Base-by-base conservation (phyloP, 2,888 invertebrate genomes). In the Dysmachus trigonus region DNA sequence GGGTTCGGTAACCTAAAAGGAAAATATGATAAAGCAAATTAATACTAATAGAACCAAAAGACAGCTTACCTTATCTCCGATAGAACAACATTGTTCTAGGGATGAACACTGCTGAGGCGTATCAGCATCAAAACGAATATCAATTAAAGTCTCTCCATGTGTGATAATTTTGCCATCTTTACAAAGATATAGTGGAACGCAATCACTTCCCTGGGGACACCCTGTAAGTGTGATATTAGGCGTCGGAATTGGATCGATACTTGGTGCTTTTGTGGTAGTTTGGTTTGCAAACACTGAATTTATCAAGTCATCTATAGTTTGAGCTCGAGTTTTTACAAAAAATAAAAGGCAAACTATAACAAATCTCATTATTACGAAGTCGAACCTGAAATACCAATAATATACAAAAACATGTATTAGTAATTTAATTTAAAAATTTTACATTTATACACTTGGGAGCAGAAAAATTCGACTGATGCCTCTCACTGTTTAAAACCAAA, bases 151-250 rank as follows among this genome's bases (percentile, higher is more conserved):
- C 0, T 93, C 92, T 0, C 97, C 97, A 89, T 96, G 95, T 0
- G 93, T 94, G 85, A 95, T 95, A 15, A 97, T 93, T 0, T 94
- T 93, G 87, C 94, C 94, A 86, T 93, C 92, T 51, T 94, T 93
- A 89, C 97, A 97, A 13, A 96, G 93, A 90, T 96, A 97, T 89
- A 95, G 96, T 0, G 95, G 94, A 0, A 97, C 96, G 90, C 97
- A 97, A 82, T 94, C 94, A 38, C 96, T 97, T 0, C 91, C 90
- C 4, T 85, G 2, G 0, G 90, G 90, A 86, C 92, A 92, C 1
- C 85, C 79, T 7, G 72, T 41, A 1, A 51, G 15, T 71, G 27
- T 27, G 2, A 38, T 18, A 15, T n/a, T 22, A 22, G 62, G 71
- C 15, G 1, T 41, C 47, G 15, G n/a, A 5, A 1, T 41, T 7